Percentiles rank a stretch among this genome's conserved stretches.
phyloP scores from a whole-genome alignment of 2,888 invertebrate genomes.

The Alloplasta piceator region DNA sequence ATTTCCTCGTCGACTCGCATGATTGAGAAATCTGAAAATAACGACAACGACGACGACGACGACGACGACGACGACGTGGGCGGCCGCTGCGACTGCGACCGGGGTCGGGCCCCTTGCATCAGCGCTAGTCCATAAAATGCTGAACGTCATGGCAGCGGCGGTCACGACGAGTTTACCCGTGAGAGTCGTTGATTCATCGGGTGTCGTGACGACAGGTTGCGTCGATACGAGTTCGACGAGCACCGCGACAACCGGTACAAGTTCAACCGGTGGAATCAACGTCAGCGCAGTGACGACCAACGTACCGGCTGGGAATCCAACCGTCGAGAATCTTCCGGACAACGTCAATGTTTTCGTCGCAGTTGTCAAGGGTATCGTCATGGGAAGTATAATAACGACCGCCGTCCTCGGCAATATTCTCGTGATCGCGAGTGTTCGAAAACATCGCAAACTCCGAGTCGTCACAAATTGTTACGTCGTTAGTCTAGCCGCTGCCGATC shows the following conservation, averaged over 20 bases:
- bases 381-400: constrained; percentile 93
- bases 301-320: constrained; percentile 77
- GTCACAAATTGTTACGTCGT: constrained; percentile 98
- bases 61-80: constrained; percentile 30
- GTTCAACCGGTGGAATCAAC: constrained; percentile 69
- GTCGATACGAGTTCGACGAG: constrained; percentile 65
- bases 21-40: constrained; percentile 41
- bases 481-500: constrained; percentile 96
- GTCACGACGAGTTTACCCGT: constrained; percentile 78
- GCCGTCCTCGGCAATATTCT: constrained; percentile 96
- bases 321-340: constrained; percentile 79
- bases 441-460: constrained; percentile 92
- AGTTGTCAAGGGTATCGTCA: constrained; percentile 90
- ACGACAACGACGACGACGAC: background rate
- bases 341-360: constrained; percentile 81
- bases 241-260: constrained; percentile 62
- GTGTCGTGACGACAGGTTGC: constrained; percentile 59
- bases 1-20: constrained; percentile 45
- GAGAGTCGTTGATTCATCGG: constrained; percentile 72
- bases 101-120: constrained; percentile 44
- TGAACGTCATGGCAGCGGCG: constrained; percentile 79
- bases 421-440: constrained; percentile 93
- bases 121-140: constrained; percentile 71
- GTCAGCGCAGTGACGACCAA: constrained; percentile 70
- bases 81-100: constrained; percentile 14